These are phyloP conservation scores for Smithornis capensis DNA, from an alignment of 2,113 vertebrate species.

Conservation along the genomic window DNA sequence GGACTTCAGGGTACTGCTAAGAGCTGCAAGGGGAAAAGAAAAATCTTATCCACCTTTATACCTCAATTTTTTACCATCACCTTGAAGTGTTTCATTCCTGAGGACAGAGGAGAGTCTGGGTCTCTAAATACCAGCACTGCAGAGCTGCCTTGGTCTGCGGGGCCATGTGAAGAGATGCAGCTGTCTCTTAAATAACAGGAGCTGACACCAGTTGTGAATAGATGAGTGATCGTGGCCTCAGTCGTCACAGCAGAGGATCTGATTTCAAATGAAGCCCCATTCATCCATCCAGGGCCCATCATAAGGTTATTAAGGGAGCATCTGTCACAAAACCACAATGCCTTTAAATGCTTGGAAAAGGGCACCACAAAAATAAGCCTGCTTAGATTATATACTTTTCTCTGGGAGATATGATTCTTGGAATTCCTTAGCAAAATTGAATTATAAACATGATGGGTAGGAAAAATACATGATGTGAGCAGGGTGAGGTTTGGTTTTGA, in stretches of 20 bases:
- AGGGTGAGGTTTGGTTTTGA: neutral
- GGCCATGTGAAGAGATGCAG: neutral
- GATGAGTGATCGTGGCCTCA: slow-evolving; percentile 30
- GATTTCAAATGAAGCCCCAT: slow-evolving; percentile 13
- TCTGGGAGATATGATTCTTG: neutral
- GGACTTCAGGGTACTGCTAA: neutral
- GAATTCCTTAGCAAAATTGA: neutral
- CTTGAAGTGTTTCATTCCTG: neutral
- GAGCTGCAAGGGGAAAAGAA: neutral
- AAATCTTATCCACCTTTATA: neutral
- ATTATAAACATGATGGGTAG: neutral
- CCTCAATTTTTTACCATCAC: neutral
- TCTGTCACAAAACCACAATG: slow-evolving; percentile 18
- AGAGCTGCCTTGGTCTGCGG: neutral
- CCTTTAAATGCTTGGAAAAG: neutral
- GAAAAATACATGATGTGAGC: fast-evolving
- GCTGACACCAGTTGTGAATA: slow-evolving; percentile 29
- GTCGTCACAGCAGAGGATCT: neutral
- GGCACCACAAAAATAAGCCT: neutral
- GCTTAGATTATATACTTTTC: neutral
- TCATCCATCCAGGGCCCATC: slow-evolving; percentile 3
- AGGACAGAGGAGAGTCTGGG: neutral
- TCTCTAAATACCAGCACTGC: neutral
- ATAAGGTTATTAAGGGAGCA: neutral
- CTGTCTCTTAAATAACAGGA: slow-evolving; percentile 22